These are phyloP conservation scores for Lepidochrysops patricia DNA, from an alignment of 2,888 invertebrate genomes.

Conservation along the genomic window DNA sequence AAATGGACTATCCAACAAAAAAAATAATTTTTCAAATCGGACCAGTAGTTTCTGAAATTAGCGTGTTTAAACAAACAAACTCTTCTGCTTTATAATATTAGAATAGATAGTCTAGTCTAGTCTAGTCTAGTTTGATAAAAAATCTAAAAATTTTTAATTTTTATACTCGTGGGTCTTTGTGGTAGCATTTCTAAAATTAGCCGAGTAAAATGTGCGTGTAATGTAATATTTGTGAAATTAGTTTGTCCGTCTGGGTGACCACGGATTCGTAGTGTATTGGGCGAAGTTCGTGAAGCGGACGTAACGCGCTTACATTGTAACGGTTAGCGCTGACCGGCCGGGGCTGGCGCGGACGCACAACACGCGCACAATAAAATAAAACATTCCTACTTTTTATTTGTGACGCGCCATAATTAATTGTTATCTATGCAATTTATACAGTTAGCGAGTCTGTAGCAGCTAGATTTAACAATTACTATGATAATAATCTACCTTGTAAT, in stretches of 20 bases:
- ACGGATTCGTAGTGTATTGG: not conserved
- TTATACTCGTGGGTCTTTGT: too few relatives aligned
- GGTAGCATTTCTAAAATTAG: not conserved
- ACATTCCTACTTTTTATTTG: not conserved
- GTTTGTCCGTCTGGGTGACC: not conserved
- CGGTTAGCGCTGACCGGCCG: too few relatives aligned
- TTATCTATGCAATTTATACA: not conserved
- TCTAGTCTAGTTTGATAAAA: too few relatives aligned
- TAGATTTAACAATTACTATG: not conserved
- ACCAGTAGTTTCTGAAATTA: too few relatives aligned
- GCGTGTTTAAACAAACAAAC: too few relatives aligned
- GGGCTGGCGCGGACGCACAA: too few relatives aligned
- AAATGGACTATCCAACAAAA: too few relatives aligned
- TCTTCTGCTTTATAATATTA: too few relatives aligned
- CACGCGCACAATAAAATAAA: not conserved
- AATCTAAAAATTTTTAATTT: too few relatives aligned
- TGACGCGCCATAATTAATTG: not conserved
- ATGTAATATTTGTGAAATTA: not conserved
- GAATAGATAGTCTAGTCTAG: too few relatives aligned
- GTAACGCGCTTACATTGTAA: slow-evolving; percentile 4
- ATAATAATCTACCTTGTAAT: not conserved
- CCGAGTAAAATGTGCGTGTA: not conserved
- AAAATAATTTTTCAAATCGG: too few relatives aligned
- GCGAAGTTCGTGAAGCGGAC: not conserved
- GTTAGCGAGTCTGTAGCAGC: not conserved